phyloP scores from a whole-genome alignment of 2,797 vertebrate genomes.

The Dermochelys coriacea region DNA sequence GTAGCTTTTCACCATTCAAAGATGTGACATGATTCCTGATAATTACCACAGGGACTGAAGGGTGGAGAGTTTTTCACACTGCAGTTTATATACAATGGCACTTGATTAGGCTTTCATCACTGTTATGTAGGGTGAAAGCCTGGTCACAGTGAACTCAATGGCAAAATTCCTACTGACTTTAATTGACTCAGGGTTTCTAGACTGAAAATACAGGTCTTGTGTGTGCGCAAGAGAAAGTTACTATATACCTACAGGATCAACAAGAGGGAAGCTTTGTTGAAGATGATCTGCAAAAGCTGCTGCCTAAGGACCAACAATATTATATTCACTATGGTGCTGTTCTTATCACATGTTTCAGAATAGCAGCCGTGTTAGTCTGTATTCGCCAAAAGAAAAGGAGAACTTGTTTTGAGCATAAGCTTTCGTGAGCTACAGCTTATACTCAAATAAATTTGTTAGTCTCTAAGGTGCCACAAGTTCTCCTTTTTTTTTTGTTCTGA shows the following conservation, averaged over 20 bases:
- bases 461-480: too few species aligned
- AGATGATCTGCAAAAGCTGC: neutral
- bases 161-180: neutral
- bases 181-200: neutral
- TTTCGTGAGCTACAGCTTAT: too few species aligned
- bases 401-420: too few species aligned
- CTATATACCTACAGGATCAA: neutral
- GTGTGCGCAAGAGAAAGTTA: neutral
- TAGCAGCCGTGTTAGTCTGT: too few species aligned
- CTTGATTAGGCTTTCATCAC: neutral
- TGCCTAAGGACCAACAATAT: too few species aligned
- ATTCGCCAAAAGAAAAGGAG: too few species aligned
- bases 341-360: too few species aligned
- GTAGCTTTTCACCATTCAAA: neutral
- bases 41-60: neutral
- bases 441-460: too few species aligned
- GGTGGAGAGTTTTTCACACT: neutral
- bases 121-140: neutral
- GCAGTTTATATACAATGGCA: neutral
- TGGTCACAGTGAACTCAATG: neutral
- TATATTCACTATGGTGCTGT: neutral
- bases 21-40: neutral
- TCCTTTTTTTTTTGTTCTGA: too few species aligned
- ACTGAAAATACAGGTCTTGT: neutral
- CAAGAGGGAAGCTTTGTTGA: neutral